Conservation (phyloP, 2,113 vertebrate genomes). For the Chauna torquata region DNA sequence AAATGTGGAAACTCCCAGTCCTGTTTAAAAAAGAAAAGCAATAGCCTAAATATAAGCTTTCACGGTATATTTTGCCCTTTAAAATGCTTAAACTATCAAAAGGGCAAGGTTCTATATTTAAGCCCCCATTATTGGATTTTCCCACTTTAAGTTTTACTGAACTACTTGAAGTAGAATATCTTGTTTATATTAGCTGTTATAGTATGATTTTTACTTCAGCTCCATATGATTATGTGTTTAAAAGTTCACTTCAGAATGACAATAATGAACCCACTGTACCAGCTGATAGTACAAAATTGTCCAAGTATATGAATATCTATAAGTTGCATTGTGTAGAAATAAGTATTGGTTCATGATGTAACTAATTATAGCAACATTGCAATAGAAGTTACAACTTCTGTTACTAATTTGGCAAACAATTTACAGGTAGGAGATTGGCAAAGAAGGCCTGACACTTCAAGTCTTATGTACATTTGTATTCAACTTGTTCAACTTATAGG, state of each 20-base stretch:
- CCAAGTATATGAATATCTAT: background rate
- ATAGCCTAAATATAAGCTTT: background rate
- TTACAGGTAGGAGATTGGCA: background rate
- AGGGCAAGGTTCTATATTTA: constrained; percentile 8
- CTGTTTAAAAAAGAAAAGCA: constrained; percentile 73
- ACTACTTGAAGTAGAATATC: background rate
- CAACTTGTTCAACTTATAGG: background rate
- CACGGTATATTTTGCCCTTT: background rate
- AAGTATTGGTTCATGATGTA: background rate
- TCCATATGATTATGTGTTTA: background rate
- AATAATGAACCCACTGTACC: background rate
- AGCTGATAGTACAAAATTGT: background rate
- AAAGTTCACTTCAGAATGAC: constrained; percentile 17
- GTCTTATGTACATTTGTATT: background rate
- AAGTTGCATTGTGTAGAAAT: background rate
- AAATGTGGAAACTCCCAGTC: constrained; percentile 99
- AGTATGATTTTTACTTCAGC: constrained; percentile 33
- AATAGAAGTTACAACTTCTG: background rate
- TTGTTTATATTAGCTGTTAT: constrained; percentile 8
- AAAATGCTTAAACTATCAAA: background rate
- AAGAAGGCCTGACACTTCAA: background rate
- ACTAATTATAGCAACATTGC: background rate
- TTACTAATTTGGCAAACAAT: background rate
- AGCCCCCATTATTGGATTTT: background rate
- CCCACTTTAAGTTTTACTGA: background rate